Conservation (phyloP, 2,797 vertebrate genomes). For the Cichlasoma orientale region DNA sequence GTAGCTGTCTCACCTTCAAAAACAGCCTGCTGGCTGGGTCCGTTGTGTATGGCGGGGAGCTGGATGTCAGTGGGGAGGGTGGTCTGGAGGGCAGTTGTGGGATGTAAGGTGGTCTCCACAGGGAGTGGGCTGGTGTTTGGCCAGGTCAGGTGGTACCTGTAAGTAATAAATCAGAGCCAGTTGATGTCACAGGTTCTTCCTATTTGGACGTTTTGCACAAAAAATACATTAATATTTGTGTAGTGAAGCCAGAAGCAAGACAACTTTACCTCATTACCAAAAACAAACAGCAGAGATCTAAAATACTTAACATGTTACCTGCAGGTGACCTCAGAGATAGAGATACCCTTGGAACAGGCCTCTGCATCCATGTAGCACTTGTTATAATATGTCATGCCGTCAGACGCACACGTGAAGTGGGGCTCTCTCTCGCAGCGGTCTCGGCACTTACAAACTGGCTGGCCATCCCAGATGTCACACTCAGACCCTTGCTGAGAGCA, state of each 20-base stretch:
- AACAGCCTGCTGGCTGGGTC: constrained; percentile 86
- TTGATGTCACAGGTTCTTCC: neutral
- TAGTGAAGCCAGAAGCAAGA: neutral
- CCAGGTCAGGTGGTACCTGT: constrained; percentile 93
- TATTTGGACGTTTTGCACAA: neutral
- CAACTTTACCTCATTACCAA: constrained; percentile 57
- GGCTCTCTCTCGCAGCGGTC: constrained; percentile 98
- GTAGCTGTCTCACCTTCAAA: constrained; percentile 92
- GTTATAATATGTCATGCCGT: constrained; percentile 98
- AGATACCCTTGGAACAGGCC: constrained; percentile 94
- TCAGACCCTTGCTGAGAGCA: constrained; percentile 96
- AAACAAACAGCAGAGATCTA: constrained; percentile 52
- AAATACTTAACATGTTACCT: constrained; percentile 84
- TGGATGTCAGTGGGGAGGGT: constrained; percentile 85
- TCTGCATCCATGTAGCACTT: constrained; percentile 99
- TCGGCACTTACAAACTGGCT: constrained; percentile 96
- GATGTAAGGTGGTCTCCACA: constrained; percentile 87
- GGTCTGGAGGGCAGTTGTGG: constrained; percentile 88
- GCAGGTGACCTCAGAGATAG: constrained; percentile 93
- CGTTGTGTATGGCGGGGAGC: constrained; percentile 84
- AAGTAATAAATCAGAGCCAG: constrained; percentile 63
- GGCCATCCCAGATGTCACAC: constrained; percentile 98
- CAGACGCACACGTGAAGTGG: constrained; percentile 97
- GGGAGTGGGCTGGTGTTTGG: constrained; percentile 93
- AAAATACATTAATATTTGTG: neutral